phyloP scores from a whole-genome alignment of 2,113 vertebrate genomes.

The Polypterus bichir region DNA sequence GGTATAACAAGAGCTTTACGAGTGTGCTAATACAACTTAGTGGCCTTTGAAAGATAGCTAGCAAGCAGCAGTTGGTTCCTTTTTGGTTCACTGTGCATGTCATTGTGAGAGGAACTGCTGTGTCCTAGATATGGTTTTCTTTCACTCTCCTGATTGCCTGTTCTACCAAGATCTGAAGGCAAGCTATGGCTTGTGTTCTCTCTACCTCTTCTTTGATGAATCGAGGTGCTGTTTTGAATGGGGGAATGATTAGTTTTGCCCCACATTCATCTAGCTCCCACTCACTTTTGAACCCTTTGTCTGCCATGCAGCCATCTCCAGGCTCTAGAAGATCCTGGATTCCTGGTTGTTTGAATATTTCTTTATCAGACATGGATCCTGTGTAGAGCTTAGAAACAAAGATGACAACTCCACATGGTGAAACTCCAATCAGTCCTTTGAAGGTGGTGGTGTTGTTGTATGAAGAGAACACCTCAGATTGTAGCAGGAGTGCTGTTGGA shows the following conservation, averaged over 20 bases:
- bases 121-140: slow-evolving; percentile 14
- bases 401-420: too few species aligned
- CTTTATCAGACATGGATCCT: too few species aligned
- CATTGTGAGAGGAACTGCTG: too few species aligned
- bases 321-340: too few species aligned
- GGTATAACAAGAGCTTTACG: too few species aligned
- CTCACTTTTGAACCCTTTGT: slow-evolving; percentile 10
- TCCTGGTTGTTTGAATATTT: too few species aligned
- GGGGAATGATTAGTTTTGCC: not conserved
- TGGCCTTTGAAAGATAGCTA: too few species aligned
- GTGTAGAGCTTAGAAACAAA: too few species aligned
- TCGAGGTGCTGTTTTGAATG: not conserved
- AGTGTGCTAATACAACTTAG: too few species aligned
- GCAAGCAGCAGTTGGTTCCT: too few species aligned
- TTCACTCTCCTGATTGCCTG: slow-evolving; percentile 9
- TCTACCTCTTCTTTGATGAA: not conserved
- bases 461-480: slow-evolving; percentile 15
- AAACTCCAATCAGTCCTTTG: slow-evolving; percentile 6
- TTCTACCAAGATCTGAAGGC: slow-evolving; percentile 7
- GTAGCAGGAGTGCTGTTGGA: slow-evolving; percentile 12
- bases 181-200: slow-evolving; percentile 1
- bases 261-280: not conserved
- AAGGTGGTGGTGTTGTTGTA: slow-evolving; percentile 19
- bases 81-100: too few species aligned
- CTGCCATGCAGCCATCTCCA: not conserved